Evolutionary conservation across 1,140 invertebrate genomes (phyloP), one percentile per base, ranked within the genome.

Genomic region (Battus philenor): DNA sequence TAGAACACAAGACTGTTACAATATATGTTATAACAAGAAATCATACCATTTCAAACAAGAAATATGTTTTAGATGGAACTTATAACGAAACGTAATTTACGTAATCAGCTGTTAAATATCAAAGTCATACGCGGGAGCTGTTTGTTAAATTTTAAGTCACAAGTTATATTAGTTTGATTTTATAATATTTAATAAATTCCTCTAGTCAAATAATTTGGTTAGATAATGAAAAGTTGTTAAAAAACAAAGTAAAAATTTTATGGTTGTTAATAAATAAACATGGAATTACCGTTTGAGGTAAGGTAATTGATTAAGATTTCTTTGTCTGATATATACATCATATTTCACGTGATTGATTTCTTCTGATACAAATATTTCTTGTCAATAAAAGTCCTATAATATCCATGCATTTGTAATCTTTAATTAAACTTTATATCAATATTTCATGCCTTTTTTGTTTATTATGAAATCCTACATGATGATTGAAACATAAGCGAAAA

Each of bases 211-310:
- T 16, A 17, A 15, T 16, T 26, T 26, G 9, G 4, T 29, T 11
- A 16, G n/a, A 30, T 26, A 12, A 20, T 44, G 27, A 30, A 36
- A 36, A n/a, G n/a, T n/a, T n/a, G n/a, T n/a, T n/a, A n/a, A n/a
- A n/a, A n/a, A n/a, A n/a, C n/a, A n/a, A n/a, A n/a, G n/a, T n/a
- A n/a, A n/a, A n/a, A n/a, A n/a, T n/a, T n/a, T n/a, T n/a, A n/a
- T n/a, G n/a, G n/a, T n/a, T 30, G 12, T 16, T 9, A 1, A 7
- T 15, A 41, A n/a, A 16, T 8, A n/a, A 41, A n/a, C 4, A 50
- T 61, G 62, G 71, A 76, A 38, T 51, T 80, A 41, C 76, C 76
- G 4, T 80, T 64, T 53, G 79, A 83, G 68, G 79, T 83, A 67
- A 15, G 63, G 56, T 11, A 8, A 11, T 6, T 34, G 32, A 33